Evolutionary conservation across 2,113 vertebrate genomes (phyloP), one percentile per base, ranked within the genome.

Genomic region (Dissostichus mawsoni): DNA sequence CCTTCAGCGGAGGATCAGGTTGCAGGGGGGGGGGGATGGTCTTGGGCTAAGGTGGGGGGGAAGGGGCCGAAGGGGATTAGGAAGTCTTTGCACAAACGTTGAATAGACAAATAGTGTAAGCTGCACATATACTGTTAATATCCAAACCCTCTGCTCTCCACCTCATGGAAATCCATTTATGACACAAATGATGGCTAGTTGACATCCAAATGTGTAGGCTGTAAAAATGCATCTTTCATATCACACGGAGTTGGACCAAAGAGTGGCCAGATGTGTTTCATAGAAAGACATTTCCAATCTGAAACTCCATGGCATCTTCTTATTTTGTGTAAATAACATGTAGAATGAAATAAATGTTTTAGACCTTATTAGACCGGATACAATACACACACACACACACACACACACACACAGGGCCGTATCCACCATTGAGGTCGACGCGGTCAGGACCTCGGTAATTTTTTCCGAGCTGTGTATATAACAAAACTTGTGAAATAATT

Each of bases 1-100:
- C 67, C 36, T 45, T 9, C 51, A 17, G 36, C n/a, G 17, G 51
- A 11, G 64, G 73, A 64, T 87, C 61, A 1, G 51, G 62, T 88
- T 90, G 65, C 77, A 51, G 5, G 17, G 10, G 16, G 45, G 12
- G 11, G 41, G 57, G 48, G 36, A 59, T 1, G 2, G 23, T 36
- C 18, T 47, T 62, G 25, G 23, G 58, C 41, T 5, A 41, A 50
- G 23, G 56, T 44, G 11, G 56, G 20, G 58, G 50, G 63, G 52
- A 65, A 44, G 50, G n/a, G 33, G 11, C 36, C 0, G 6, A 50
- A 8, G 44, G 41, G 29, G 48, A 23, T 59, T 41, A 11, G 23
- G 48, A 12, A 48, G 14, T 20, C 33, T 16, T 25, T 2, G 18
- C 4, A 8, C n/a, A 63, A 48, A 55, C 14, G 41, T 50, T 64